Percentiles rank a stretch among this genome's conserved stretches.
phyloP scores from a whole-genome alignment of 2,113 vertebrate species.

The Spermophilus dauricus region DNA sequence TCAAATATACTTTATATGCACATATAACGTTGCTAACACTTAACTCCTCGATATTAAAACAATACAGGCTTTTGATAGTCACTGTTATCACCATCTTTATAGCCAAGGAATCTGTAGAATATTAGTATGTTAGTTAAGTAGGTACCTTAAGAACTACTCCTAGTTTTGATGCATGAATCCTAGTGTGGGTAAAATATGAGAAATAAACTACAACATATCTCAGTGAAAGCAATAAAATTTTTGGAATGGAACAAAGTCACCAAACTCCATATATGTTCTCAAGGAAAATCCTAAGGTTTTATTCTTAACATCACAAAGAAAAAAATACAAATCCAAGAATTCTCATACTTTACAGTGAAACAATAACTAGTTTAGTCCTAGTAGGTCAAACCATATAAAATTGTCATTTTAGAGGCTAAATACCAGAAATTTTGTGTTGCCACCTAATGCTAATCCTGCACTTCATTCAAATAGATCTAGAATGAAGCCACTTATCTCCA shows the following conservation, averaged over 20 bases:
- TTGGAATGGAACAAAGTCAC: not conserved
- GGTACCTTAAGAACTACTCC: slow-evolving; percentile 44
- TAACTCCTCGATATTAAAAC: slow-evolving; percentile 30
- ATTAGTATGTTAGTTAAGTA: not conserved
- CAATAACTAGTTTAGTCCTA: not conserved
- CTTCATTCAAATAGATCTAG: slow-evolving; percentile 15
- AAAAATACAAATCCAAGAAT: slow-evolving; percentile 1
- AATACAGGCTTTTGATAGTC: not conserved
- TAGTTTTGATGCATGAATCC: slow-evolving; percentile 49
- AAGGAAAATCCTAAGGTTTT: slow-evolving; percentile 30
- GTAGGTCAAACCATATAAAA: not conserved
- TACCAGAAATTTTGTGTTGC: not conserved
- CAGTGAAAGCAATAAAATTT: slow-evolving; percentile 42
- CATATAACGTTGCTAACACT: not conserved
- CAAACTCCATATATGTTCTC: not conserved
- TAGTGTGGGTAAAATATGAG: not conserved
- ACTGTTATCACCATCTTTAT: not conserved
- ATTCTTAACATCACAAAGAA: slow-evolving; percentile 43
- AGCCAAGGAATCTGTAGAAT: not conserved
- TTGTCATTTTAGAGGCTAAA: not conserved
- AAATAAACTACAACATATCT: not conserved
- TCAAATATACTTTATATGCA: slow-evolving; percentile 12
- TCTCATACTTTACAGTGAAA: slow-evolving; percentile 2
- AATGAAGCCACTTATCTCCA: not conserved
- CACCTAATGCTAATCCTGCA: not conserved